Conservation (phyloP, 2,113 vertebrate species). For the Phoxinus phoxinus region DNA sequence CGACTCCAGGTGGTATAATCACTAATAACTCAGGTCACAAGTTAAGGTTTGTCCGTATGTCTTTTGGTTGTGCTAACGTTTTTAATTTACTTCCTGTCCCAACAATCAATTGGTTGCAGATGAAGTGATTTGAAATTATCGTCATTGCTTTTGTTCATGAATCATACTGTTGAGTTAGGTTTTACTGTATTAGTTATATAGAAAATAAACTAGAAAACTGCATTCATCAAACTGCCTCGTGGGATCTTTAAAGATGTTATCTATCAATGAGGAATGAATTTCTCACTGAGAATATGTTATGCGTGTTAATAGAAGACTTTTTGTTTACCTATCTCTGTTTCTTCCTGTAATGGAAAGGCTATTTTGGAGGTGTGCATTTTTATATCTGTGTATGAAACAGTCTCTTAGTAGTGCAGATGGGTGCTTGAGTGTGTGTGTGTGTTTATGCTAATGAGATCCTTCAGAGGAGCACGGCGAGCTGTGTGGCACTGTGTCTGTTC, state of each 20-base stretch:
- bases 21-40: neutral
- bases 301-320: slow-evolving; percentile 1
- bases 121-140: neutral
- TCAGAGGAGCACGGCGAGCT: slow-evolving; percentile 48
- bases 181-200: neutral
- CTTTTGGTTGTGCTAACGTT: neutral
- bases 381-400: slow-evolving; percentile 35
- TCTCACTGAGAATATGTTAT: neutral
- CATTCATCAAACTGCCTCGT: neutral
- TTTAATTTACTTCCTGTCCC: neutral
- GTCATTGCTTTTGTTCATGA: neutral
- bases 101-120: neutral
- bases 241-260: neutral
- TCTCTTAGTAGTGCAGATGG: slow-evolving; percentile 41
- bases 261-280: neutral
- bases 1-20: neutral
- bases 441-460: slow-evolving; percentile 56
- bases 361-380: slow-evolving; percentile 38
- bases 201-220: neutral
- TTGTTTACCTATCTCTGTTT: neutral
- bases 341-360: slow-evolving; percentile 29
- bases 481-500: slow-evolving; percentile 50
- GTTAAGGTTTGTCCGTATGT: neutral
- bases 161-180: neutral
- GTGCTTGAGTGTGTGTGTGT: slow-evolving; percentile 42